Conservation (phyloP, 2,888 invertebrate genomes). For the Diarsia rubi region DNA sequence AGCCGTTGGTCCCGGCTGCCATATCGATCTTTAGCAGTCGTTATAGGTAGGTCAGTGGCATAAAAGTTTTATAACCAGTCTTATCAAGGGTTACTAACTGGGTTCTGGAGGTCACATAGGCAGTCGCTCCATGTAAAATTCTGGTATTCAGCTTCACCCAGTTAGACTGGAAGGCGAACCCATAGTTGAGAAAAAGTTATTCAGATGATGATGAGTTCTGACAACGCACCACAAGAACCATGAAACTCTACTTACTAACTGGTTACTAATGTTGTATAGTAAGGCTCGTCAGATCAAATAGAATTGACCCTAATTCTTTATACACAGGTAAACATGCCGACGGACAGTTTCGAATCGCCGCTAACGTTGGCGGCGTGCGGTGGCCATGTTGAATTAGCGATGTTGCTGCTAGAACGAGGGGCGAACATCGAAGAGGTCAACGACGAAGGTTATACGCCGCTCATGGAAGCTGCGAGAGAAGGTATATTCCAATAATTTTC, state of each 20-base stretch:
- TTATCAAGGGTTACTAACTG: no score
- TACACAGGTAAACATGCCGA: slow-evolving; percentile 99
- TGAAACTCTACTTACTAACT: background rate
- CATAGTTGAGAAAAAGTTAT: no score
- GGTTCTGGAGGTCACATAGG: no score
- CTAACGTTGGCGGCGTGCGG: slow-evolving; percentile 99
- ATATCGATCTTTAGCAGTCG: no score
- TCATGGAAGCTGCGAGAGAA: slow-evolving; percentile 99
- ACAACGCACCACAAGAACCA: background rate
- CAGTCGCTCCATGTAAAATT: no score
- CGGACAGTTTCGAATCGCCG: slow-evolving; percentile 99
- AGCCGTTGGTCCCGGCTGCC: no score
- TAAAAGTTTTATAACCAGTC: no score
- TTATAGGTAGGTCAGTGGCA: no score
- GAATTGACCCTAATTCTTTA: slow-evolving; percentile 9
- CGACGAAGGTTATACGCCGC: slow-evolving; percentile 99
- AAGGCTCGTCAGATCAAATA: background rate
- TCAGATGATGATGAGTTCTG: no score
- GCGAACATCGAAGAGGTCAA: slow-evolving; percentile 99
- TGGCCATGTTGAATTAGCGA: slow-evolving; percentile 99
- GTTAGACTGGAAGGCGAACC: no score
- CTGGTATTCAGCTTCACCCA: no score
- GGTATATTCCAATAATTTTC: slow-evolving; percentile 69
- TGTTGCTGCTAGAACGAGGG: slow-evolving; percentile 98
- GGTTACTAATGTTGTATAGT: background rate